Percentiles rank a stretch among this genome's conserved stretches.
phyloP scores from a whole-genome alignment of 1,140 invertebrate species.

The Phortica variegata region DNA sequence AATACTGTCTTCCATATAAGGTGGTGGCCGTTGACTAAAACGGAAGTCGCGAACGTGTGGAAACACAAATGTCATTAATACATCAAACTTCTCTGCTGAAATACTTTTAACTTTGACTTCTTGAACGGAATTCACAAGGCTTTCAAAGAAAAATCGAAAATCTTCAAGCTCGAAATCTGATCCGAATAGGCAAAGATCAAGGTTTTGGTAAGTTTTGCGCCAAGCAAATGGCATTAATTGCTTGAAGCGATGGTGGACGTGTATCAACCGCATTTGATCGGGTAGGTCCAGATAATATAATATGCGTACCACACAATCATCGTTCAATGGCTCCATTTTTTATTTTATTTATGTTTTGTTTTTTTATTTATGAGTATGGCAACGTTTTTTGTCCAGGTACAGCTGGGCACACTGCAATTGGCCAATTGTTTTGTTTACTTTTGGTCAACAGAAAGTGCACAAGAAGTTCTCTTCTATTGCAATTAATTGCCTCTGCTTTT shows the following conservation, averaged over 20 bases:
- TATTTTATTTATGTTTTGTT: conserved; percentile 2
- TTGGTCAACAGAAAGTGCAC: too few relatives aligned
- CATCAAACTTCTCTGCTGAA: conserved; percentile 2
- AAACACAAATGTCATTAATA: conserved; percentile 8
- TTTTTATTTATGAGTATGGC: too few relatives aligned
- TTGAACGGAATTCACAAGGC: conserved; percentile 6
- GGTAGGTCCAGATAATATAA: conserved; percentile 19
- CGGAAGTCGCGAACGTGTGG: conserved; percentile 29
- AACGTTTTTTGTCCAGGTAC: too few relatives aligned
- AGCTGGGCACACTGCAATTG: too few relatives aligned
- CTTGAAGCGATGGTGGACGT: conserved; percentile 20
- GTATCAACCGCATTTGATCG: conserved; percentile 12
- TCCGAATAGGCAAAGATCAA: conserved; percentile 14
- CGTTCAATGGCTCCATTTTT: conserved; percentile 20
- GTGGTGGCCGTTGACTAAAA: conserved; percentile 9
- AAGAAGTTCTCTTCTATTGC: too few relatives aligned
- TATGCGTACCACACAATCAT: conserved; percentile 26
- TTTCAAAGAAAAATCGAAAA: conserved; percentile 18
- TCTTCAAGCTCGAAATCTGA: conserved; percentile 1
- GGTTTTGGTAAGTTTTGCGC: conserved; percentile 10
- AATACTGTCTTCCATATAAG: conserved; percentile 16
- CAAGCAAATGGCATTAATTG: conserved; percentile 21
- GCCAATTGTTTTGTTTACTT: too few relatives aligned
- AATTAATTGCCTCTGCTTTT: too few relatives aligned
- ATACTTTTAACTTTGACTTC: conserved; percentile 13